phyloP scores from a whole-genome alignment of 2,888 invertebrate genomes.

The Odontomyia ornata region DNA sequence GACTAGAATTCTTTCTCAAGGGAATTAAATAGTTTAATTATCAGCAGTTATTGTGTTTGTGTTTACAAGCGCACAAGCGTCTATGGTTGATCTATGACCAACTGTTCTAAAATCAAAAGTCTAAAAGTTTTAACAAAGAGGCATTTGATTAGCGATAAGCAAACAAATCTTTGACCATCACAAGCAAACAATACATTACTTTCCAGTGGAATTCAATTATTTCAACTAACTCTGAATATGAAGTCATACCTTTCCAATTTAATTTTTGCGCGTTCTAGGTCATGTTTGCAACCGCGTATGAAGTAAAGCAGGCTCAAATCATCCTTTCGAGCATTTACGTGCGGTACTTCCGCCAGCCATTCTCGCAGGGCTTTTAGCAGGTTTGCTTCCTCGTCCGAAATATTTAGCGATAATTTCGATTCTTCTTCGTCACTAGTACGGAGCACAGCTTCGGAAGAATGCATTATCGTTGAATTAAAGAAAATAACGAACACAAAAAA shows the following conservation, averaged over 20 bases:
- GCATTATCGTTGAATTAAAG: background rate
- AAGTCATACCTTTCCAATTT: slow-evolving; percentile 65
- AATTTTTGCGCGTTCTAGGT: slow-evolving; percentile 67
- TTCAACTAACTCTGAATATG: background rate
- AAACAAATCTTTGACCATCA: too few relatives aligned
- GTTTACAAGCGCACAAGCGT: too few relatives aligned
- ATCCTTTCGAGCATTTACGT: slow-evolving; percentile 64
- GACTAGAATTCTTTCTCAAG: too few relatives aligned
- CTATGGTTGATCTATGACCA: too few relatives aligned
- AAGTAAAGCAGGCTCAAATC: slow-evolving; percentile 68
- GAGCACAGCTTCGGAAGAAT: background rate
- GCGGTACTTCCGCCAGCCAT: slow-evolving; percentile 64
- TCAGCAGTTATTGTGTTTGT: too few relatives aligned
- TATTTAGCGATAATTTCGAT: background rate
- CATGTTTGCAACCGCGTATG: slow-evolving; percentile 70
- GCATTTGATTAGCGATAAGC: too few relatives aligned
- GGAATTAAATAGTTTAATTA: too few relatives aligned
- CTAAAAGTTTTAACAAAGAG: too few relatives aligned
- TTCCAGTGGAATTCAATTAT: too few relatives aligned
- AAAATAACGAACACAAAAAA: background rate
- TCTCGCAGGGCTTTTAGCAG: slow-evolving; percentile 58
- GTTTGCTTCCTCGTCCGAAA: slow-evolving; percentile 50
- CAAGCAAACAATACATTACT: too few relatives aligned
- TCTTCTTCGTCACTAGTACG: background rate
- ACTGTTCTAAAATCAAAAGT: too few relatives aligned